Percentiles rank a stretch among this genome's conserved stretches.
Conservation (phyloP, 2,797 vertebrate species). For the Leptodactylus fallax region DNA sequence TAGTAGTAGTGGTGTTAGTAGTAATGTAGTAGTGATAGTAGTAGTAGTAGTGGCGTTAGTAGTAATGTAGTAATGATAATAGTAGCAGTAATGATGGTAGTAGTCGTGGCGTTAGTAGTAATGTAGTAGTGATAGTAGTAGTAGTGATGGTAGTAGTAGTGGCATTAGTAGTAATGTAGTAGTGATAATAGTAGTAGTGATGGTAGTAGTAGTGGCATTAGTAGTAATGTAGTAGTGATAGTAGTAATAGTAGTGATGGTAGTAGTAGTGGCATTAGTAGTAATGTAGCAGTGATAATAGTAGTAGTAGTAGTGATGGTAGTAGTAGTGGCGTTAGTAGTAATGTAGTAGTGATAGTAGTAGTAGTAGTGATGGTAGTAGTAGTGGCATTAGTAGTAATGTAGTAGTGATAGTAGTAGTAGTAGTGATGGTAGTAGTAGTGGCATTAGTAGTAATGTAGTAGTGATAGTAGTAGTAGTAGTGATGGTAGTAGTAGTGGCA, state of each 20-base stretch:
- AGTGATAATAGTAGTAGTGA: too few species aligned
- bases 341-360: background rate
- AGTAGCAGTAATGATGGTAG: too few species aligned
- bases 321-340: background rate
- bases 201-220: background rate
- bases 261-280: too few species aligned
- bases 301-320: background rate
- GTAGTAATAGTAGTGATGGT: too few species aligned
- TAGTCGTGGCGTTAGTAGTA: too few species aligned
- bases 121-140: background rate
- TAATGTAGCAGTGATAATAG: background rate
- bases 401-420: background rate
- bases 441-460: background rate
- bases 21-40: too few species aligned
- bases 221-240: background rate
- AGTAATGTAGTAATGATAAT: background rate
- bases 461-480: background rate
- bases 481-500: background rate
- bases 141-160: background rate
- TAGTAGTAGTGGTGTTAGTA: background rate
- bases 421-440: background rate
- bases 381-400: background rate
- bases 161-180: background rate
- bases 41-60: too few species aligned
- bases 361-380: background rate